Conservation (phyloP, 2,888 invertebrate genomes). For the Dolichomitus sp. region DNA sequence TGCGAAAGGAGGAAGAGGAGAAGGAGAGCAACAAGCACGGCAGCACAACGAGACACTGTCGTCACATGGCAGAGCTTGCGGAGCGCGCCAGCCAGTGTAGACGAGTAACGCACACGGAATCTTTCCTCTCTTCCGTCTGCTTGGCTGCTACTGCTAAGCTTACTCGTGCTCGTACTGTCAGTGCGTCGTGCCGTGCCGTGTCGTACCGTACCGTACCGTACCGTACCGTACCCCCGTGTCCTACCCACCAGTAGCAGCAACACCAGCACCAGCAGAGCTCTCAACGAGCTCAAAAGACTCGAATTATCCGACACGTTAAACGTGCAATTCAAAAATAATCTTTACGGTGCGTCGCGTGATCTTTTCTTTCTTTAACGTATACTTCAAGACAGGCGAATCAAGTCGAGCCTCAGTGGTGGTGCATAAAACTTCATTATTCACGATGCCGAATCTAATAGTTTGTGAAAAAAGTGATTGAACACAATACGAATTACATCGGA, state of each 20-base stretch:
- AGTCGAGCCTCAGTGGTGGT: slow-evolving; percentile 10
- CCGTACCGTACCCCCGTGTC: slow-evolving; percentile 68
- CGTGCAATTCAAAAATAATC: slow-evolving; percentile 19
- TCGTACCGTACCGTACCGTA: slow-evolving; percentile 73
- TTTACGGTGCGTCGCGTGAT: not conserved
- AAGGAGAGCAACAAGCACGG: slow-evolving; percentile 57
- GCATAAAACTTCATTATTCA: not conserved
- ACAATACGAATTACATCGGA: slow-evolving; percentile 20
- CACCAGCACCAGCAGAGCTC: not conserved
- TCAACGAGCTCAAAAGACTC: slow-evolving; percentile 33
- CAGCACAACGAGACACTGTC: slow-evolving; percentile 41
- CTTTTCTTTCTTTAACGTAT: not conserved
- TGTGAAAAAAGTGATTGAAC: slow-evolving; percentile 42
- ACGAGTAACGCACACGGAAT: slow-evolving; percentile 59
- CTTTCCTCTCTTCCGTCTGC: slow-evolving; percentile 66
- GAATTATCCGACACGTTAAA: not conserved
- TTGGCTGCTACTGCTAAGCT: slow-evolving; percentile 72
- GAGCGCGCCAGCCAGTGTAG: slow-evolving; percentile 35
- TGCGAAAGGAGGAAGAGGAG: slow-evolving; percentile 42
- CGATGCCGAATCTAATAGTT: slow-evolving; percentile 37
- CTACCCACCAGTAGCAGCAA: not conserved
- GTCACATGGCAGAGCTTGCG: slow-evolving; percentile 67
- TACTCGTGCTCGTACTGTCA: slow-evolving; percentile 80
- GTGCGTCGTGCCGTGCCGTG: slow-evolving; percentile 80
- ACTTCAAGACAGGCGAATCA: not conserved